Conservation (phyloP, 2,797 vertebrate species). For the Molossus alvarezi region DNA sequence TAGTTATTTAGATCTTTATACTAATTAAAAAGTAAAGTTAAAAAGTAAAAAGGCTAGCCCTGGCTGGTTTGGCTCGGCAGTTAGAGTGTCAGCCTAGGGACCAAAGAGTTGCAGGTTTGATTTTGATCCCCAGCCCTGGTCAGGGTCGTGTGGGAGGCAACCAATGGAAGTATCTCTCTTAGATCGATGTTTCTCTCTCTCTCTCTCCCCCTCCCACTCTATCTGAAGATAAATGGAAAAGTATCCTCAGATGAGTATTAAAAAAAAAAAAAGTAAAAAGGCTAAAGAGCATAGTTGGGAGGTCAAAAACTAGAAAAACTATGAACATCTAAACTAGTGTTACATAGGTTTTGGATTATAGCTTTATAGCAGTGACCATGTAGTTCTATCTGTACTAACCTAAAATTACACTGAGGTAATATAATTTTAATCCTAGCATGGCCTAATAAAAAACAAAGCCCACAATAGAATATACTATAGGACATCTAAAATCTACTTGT, state of each 20-base stretch:
- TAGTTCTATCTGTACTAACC: background rate
- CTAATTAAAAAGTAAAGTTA: conserved; percentile 39
- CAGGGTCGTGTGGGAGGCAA: too few relatives aligned
- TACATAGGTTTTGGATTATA: background rate
- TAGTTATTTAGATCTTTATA: background rate
- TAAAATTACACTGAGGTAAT: background rate
- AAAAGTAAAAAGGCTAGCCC: conserved; percentile 11
- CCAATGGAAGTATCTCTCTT: too few relatives aligned
- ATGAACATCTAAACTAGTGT: background rate
- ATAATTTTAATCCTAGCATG: conserved; percentile 26
- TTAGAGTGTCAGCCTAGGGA: too few relatives aligned
- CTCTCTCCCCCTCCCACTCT: too few relatives aligned
- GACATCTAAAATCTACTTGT: background rate
- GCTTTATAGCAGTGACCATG: background rate
- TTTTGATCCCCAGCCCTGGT: too few relatives aligned
- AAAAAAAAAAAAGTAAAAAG: conserved; percentile 7
- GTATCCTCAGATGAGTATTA: too few relatives aligned
- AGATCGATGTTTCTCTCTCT: too few relatives aligned
- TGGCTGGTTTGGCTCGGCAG: too few relatives aligned
- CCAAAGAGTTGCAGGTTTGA: too few relatives aligned
- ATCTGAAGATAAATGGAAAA: too few relatives aligned
- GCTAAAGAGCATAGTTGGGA: conserved; percentile 3
- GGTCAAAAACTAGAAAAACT: conserved; percentile 24
- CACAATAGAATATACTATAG: background rate
- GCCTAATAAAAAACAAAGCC: background rate